Conservation (phyloP, 2,888 invertebrate genomes). For the Cephus pulcher region DNA sequence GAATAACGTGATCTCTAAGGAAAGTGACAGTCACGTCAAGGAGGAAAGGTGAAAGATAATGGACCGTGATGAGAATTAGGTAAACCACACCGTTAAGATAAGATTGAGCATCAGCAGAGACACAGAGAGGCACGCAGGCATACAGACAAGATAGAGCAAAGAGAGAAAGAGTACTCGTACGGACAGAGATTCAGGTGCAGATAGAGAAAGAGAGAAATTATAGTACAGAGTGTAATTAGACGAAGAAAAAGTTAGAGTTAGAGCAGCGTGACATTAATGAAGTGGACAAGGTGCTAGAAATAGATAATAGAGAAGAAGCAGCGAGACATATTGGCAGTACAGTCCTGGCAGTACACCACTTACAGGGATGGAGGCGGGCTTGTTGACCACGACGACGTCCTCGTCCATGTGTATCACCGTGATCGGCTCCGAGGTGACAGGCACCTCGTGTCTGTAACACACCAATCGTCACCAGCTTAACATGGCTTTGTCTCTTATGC, state of each 20-base stretch:
- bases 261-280: neutral
- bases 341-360: conserved; percentile 81
- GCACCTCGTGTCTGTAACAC: conserved; percentile 97
- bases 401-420: conserved; percentile 98
- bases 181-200: neutral
- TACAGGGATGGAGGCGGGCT: conserved; percentile 99
- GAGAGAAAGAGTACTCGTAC: neutral
- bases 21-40: neutral
- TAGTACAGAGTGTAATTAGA: neutral
- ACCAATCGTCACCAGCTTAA: conserved; percentile 66
- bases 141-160: neutral
- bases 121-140: neutral
- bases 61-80: neutral
- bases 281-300: neutral
- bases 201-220: neutral
- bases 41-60: neutral
- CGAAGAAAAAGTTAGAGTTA: neutral
- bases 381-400: conserved; percentile 99
- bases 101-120: neutral
- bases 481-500: conserved; percentile 56
- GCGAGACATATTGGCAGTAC: conserved; percentile 60
- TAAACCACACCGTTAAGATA: neutral
- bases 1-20: neutral
- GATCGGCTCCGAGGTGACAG: conserved; percentile 96
- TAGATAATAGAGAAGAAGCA: conserved; percentile 23